Evolutionary conservation across 2,113 vertebrate species (phyloP), one percentile per base, ranked within the genome.

Genomic region (Trogon surrucura): DNA sequence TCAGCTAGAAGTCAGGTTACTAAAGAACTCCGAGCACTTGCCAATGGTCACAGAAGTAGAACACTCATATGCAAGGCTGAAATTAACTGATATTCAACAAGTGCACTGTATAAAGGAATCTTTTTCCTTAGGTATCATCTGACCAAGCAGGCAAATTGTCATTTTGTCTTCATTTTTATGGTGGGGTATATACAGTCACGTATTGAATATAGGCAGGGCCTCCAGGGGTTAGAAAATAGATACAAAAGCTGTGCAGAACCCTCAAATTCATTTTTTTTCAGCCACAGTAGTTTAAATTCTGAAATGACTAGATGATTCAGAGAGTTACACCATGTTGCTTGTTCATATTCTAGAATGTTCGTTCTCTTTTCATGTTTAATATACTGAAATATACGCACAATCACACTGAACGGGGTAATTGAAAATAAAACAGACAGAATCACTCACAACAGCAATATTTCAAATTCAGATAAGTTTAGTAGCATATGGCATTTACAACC

Each of bases 391-490:
- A 71, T 54, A 54, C 65, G 60, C 92, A 91, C 66, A 66, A 70
- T 27, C 92, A 84, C 1, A 6, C 84, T 80, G 62, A 92, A 74
- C 30, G 0, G 58, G 18, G 66, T 75, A 93, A 95, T 26, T 80
- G 89, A 89, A 89, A 96, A 80, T 71, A 83, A 93, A 84, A 75
- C 41, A 72, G 70, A 23, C 77, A 78, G 78, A 95, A 94, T 85
- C 73, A 85, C 67, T 94, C 60, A 88, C 41, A 80, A 84, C 45
- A 78, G 65, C 69, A 83, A 12, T 81, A 91, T 85, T 95, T 95
- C 64, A 87, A 78, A 80, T 85, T 92, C 91, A 91, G 85, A 92
- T 82, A 80, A 67, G 44, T 72, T 84, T n/a, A n/a, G 29, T 54
- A 93, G 64, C 67, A 60, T 64, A 95, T 72, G 80, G 67, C 30